Evolutionary conservation across 2,113 vertebrate species (phyloP).

Genomic region (Excalfactoria chinensis): DNA sequence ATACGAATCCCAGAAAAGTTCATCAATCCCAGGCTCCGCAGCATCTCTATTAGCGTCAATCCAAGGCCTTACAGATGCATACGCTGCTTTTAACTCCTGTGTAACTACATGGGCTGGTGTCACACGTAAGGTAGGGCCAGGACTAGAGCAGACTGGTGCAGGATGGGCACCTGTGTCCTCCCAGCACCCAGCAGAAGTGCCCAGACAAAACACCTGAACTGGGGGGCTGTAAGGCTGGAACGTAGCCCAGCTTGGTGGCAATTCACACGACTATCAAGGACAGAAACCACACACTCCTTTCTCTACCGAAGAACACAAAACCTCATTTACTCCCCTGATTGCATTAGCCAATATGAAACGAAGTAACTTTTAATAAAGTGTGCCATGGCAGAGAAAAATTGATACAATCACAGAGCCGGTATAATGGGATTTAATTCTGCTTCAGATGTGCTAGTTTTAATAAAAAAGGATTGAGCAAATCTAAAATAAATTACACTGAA

Average conservation of each 20-base stretch:
- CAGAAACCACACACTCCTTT: background rate
- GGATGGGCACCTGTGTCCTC: background rate
- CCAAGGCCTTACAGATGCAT: background rate
- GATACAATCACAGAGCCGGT: conserved; percentile 78
- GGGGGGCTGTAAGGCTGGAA: background rate
- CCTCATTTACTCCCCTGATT: conserved; percentile 70
- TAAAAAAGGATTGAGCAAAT: conserved; percentile 86
- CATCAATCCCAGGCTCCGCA: background rate
- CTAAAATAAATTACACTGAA: conserved; percentile 85
- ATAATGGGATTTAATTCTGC: conserved; percentile 86
- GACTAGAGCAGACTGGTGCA: background rate
- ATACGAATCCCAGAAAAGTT: background rate
- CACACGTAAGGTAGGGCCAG: rapidly evolving
- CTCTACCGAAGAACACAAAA: conserved; percentile 44
- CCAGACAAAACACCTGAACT: background rate
- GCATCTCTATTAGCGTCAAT: background rate
- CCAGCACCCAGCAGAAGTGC: background rate
- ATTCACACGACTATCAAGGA: background rate
- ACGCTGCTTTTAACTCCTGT: background rate
- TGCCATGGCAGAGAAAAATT: conserved; percentile 70
- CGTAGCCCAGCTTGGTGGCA: background rate
- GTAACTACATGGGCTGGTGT: background rate
- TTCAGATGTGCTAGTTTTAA: conserved; percentile 86
- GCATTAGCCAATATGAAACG: conserved; percentile 75
- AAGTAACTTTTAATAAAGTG: conserved; percentile 83